These are phyloP conservation scores for Phasianus colchicus DNA, from an alignment of 2,113 vertebrate genomes.

Conservation along the genomic window DNA sequence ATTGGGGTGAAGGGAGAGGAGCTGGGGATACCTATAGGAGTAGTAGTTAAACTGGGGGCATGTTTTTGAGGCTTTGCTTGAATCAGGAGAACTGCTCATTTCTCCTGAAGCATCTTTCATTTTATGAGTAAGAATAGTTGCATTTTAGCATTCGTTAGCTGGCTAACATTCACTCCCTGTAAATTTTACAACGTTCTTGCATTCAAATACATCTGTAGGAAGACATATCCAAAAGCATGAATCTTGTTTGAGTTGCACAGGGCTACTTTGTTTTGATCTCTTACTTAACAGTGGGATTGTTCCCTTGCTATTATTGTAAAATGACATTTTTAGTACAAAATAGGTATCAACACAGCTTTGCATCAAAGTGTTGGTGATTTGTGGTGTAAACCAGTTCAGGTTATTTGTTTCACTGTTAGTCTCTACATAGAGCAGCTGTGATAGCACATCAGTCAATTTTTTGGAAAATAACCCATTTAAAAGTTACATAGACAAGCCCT, in stretches of 20 bases:
- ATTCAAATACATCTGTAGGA: neutral
- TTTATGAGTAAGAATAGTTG: neutral
- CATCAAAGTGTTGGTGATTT: neutral
- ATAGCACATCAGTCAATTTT: neutral
- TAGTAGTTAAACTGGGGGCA: neutral
- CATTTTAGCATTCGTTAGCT: neutral
- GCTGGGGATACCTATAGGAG: neutral
- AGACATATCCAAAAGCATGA: neutral
- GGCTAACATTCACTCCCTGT: neutral
- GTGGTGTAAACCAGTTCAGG: neutral
- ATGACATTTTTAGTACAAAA: neutral
- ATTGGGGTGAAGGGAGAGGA: fast-evolving
- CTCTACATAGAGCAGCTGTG: neutral
- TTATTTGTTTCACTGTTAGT: constrained; percentile 3
- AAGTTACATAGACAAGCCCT: neutral
- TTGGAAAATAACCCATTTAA: constrained; percentile 2
- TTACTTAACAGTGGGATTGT: neutral
- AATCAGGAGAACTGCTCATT: neutral
- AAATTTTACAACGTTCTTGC: neutral
- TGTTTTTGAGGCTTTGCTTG: neutral
- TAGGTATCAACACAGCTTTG: neutral
- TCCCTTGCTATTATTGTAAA: neutral
- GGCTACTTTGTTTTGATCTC: neutral
- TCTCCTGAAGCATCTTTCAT: neutral
- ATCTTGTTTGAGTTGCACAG: neutral